Conservation (phyloP, 2,888 invertebrate genomes). For the Amitus sp. region DNA sequence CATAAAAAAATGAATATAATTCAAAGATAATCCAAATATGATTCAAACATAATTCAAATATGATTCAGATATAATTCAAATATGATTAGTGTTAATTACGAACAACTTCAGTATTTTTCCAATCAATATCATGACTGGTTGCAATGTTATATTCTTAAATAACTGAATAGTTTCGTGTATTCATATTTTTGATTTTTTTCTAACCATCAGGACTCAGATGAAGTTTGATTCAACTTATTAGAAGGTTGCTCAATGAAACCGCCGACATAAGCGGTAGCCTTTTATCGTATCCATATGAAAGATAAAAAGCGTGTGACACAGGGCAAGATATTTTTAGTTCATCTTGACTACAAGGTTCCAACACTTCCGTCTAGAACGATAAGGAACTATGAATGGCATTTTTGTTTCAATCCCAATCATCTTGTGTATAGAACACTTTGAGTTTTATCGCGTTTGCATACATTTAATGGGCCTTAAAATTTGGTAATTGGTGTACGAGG, state of each 20-base stretch:
- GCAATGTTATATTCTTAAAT: too few relatives aligned
- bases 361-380: neutral
- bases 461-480: neutral
- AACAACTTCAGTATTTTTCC: too few relatives aligned
- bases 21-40: too few relatives aligned
- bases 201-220: too few relatives aligned
- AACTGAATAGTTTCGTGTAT: too few relatives aligned
- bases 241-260: conserved; percentile 1
- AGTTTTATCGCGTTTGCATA: neutral
- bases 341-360: neutral
- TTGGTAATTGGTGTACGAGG: neutral
- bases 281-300: neutral
- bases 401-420: neutral
- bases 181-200: too few relatives aligned
- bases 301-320: conserved; percentile 4
- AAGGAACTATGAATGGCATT: conserved; percentile 1
- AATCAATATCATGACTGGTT: too few relatives aligned
- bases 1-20: too few relatives aligned
- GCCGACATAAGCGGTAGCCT: neutral
- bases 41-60: too few relatives aligned
- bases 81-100: too few relatives aligned
- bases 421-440: neutral
- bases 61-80: too few relatives aligned
- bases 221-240: too few relatives aligned
- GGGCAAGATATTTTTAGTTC: neutral